phyloP scores from a whole-genome alignment of 2,797 vertebrate species.

The Pangasius mekongensis region DNA sequence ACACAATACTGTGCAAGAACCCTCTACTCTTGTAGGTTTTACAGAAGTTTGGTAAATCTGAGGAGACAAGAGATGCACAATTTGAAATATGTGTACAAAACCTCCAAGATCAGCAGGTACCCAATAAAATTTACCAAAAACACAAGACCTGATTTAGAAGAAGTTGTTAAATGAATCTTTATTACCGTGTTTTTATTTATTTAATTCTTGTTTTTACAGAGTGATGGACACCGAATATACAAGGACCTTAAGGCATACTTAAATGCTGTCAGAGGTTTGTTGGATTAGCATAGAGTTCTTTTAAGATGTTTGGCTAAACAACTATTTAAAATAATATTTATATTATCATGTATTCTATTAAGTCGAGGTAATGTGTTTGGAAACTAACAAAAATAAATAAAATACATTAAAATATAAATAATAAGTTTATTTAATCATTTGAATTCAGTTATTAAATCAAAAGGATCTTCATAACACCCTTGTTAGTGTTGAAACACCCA shows the following conservation, averaged over 20 bases:
- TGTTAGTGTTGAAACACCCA: background rate
- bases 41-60: constrained; percentile 88
- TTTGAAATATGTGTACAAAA: constrained; percentile 81
- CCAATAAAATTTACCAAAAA: background rate
- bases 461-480: background rate
- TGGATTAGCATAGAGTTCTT: background rate
- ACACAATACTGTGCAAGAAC: background rate
- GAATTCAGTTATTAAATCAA: background rate
- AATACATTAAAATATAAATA: too few species aligned
- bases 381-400: background rate
- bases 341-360: background rate
- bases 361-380: background rate
- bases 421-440: background rate
- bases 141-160: background rate
- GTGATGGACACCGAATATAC: constrained; percentile 85
- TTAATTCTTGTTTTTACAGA: constrained; percentile 70
- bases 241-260: constrained; percentile 90
- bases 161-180: background rate
- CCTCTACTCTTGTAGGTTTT: constrained; percentile 78
- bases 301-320: background rate
- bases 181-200: background rate
- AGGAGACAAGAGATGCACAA: constrained; percentile 88
- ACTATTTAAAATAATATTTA: background rate
- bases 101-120: constrained; percentile 90
- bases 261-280: constrained; percentile 82